Evolutionary conservation across 2,113 vertebrate species (phyloP).

Genomic region (Sigmodon hispidus): DNA sequence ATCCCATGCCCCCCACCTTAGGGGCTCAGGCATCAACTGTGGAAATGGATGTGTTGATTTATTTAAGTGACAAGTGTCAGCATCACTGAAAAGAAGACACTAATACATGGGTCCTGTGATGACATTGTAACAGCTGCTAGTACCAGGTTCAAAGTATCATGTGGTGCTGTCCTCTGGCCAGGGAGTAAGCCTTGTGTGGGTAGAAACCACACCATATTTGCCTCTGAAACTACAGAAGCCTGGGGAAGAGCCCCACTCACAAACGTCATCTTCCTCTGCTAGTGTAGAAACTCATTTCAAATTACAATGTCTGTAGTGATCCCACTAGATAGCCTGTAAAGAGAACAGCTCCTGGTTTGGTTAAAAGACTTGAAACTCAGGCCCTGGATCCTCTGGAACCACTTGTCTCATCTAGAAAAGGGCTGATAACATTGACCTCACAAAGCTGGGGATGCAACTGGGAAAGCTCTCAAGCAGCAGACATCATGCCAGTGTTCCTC

Average conservation of each 20-base stretch:
- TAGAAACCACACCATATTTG: not conserved
- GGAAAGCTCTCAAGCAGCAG: not conserved
- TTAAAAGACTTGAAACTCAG: constrained; percentile 14
- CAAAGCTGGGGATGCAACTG: not conserved
- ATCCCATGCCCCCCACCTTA: not conserved
- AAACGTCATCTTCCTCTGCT: not conserved
- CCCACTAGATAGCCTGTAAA: not conserved
- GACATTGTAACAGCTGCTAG: too few species aligned
- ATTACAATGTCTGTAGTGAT: not conserved
- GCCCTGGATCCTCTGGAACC: not conserved
- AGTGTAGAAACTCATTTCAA: not conserved
- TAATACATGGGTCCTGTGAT: not conserved
- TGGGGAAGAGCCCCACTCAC: too few species aligned
- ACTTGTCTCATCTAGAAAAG: not conserved
- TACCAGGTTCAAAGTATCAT: not conserved
- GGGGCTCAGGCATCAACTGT: not conserved
- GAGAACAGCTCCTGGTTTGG: not conserved
- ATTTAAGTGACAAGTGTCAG: constrained; percentile 58
- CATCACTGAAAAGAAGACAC: constrained; percentile 42
- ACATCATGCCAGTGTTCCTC: not conserved
- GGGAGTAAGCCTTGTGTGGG: not conserved
- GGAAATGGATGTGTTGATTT: constrained; percentile 48
- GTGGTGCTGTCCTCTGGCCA: not conserved
- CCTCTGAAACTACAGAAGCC: not conserved
- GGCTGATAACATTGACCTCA: not conserved